Base-by-base conservation (phyloP, 1,140 invertebrate species). In the Sycobia sp. region DNA sequence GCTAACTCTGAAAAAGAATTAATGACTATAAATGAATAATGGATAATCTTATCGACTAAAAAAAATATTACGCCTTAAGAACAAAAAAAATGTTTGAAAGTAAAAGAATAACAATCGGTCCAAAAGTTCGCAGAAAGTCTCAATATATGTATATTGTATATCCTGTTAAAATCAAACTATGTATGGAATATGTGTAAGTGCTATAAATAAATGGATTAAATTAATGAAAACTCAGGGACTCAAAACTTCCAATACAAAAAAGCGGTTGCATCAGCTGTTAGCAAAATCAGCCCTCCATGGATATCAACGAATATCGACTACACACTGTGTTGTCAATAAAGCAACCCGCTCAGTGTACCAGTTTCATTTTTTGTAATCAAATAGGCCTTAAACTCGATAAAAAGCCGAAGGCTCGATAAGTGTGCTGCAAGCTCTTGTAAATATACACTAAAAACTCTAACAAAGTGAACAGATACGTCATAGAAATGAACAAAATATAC, bases 1-100 rank as follows among this genome's bases (percentile, higher is more conserved):
- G 1, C 4, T 0, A 62, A 69, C 2, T 67, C 61, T 25, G 13
- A 65, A 5, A 60, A 46, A 58, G 27, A 29, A 55, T 43, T 18
- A 43, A 10, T 9, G 10, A 43, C 1, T 16, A 18, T n/a, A 16
- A 23, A 2, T 5, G 11, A 1, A 29, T 16, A 11, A 14, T 43
- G 2, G 0, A 16, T 1, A 23, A 55, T 20, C 9, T 43, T 7
- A 43, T 55, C 0, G 14, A 3, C 5, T 53, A 54, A 11, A 54
- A 54, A 23, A 54, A 27, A 54, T 25, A 7, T 1, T 39, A 7
- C 4, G 51, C 53, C 18, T 16, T 43, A n/a, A n/a, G n/a, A 27
- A 13, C 39, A 11, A 55, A 32, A 55, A 25, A n/a, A 25, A 27
- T 4, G 9, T 25, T 29, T 4, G 38, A 22, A 7, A 43, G 43